Evolutionary conservation across 2,888 invertebrate genomes (phyloP).

Genomic region (Catocala nupta): DNA sequence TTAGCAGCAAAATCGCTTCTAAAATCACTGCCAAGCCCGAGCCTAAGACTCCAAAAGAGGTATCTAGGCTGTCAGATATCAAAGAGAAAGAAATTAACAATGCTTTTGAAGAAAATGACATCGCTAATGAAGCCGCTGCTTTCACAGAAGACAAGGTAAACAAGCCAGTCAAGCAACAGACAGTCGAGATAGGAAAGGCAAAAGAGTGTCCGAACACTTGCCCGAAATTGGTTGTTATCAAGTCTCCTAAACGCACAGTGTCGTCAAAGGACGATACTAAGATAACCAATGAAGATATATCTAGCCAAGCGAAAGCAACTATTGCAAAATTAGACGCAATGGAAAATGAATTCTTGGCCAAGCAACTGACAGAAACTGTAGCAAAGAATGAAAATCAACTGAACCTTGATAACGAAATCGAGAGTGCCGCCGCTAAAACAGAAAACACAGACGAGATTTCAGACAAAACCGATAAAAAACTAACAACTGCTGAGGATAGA

Average conservation of each 20-base stretch:
- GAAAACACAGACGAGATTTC: conserved; percentile 15
- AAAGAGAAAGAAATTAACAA: conserved; percentile 75
- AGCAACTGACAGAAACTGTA: conserved; percentile 66
- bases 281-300: conserved; percentile 54
- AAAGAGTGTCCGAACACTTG: conserved; percentile 71
- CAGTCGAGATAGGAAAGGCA: conserved; percentile 78
- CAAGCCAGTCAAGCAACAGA: conserved; percentile 33
- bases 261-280: conserved; percentile 45
- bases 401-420: conserved; percentile 67
- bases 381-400: conserved; percentile 74
- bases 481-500: conserved; percentile 44
- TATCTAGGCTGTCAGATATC: conserved; percentile 76
- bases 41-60: conserved; percentile 72
- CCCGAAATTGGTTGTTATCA: conserved; percentile 78
- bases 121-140: conserved; percentile 15
- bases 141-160: conserved; percentile 36
- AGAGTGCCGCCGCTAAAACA: conserved; percentile 26
- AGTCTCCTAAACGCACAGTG: conserved; percentile 67
- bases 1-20: conserved; percentile 75
- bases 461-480: conserved; percentile 18
- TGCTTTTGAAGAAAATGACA: conserved; percentile 42
- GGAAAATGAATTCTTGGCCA: conserved; percentile 76
- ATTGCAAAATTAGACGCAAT: conserved; percentile 73
- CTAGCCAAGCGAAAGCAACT: conserved; percentile 70
- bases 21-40: conserved; percentile 78